These are phyloP conservation scores for Pelosia muscerda DNA, from an alignment of 2,888 invertebrate genomes.

Conservation along the genomic window DNA sequence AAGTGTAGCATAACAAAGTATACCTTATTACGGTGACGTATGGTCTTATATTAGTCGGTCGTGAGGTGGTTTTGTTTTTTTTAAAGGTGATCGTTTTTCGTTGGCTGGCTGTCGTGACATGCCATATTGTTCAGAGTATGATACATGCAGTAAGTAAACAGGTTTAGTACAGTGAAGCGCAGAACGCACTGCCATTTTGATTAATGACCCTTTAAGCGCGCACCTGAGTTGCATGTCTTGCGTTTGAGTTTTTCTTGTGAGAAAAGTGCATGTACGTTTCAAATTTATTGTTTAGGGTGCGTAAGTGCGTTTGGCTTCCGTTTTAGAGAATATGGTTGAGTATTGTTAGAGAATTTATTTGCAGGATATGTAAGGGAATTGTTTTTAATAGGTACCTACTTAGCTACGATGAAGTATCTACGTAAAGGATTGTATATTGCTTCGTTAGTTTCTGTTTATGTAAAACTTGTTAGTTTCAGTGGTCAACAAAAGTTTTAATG, in stretches of 20 bases:
- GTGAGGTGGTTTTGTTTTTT: conserved; percentile 56
- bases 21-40: conserved; percentile 62
- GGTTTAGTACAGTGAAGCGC: conserved; percentile 76
- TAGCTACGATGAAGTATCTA: not conserved
- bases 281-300: conserved; percentile 26
- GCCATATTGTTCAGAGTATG: conserved; percentile 83
- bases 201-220: conserved; percentile 70
- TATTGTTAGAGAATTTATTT: not conserved
- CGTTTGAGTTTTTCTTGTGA: conserved; percentile 58
- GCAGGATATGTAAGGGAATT: not conserved
- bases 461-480: no score
- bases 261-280: conserved; percentile 52
- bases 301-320: conserved; percentile 15
- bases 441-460: not conserved
- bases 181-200: conserved; percentile 72
- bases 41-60: conserved; percentile 59
- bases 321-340: conserved; percentile 2
- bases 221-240: conserved; percentile 46
- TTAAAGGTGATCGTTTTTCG: conserved; percentile 75
- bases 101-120: conserved; percentile 79
- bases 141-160: conserved; percentile 81
- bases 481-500: no score
- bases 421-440: not conserved
- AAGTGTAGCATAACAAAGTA: conserved; percentile 54
- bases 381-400: not conserved